A percentile compares a stretch with the other conserved stretches of the same genome.
These are phyloP conservation scores for Chironomus tentans DNA, from an alignment of 2,888 invertebrate species.

Conservation along the genomic window DNA sequence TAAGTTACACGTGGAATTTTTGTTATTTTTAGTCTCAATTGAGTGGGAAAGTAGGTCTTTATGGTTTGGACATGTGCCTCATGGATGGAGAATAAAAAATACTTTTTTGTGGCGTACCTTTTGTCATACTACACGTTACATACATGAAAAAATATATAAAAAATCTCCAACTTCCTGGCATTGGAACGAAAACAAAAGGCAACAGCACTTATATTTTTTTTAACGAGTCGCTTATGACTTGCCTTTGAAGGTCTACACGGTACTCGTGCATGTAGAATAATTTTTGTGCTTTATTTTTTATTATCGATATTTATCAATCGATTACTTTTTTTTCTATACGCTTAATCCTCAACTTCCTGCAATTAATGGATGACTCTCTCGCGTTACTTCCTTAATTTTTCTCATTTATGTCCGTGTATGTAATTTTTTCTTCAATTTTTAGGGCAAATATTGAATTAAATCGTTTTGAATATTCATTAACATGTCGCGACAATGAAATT, in stretches of 20 bases:
- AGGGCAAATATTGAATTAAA: neutral
- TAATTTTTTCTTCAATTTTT: neutral
- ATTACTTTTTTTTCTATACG: neutral
- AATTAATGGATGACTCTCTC: neutral
- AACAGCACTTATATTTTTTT: neutral
- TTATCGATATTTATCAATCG: neutral
- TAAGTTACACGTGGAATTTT: no score
- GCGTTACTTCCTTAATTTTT: neutral
- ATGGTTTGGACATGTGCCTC: no score
- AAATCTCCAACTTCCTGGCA: neutral
- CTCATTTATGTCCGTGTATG: neutral
- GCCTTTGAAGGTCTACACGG: neutral
- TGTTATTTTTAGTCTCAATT: no score
- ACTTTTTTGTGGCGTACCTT: no score
- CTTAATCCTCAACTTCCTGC: constrained; percentile 7
- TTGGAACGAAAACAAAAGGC: no score
- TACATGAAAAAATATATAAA: no score
- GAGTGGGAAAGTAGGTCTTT: no score
- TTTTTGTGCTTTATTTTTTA: neutral
- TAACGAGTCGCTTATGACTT: neutral
- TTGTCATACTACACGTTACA: no score
- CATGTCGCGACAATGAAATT: neutral
- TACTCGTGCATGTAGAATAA: neutral
- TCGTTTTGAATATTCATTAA: neutral
- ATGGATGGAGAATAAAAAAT: no score